These are phyloP conservation scores for Nomada fucata DNA, from an alignment of 2,888 invertebrate genomes.

Conservation along the genomic window DNA sequence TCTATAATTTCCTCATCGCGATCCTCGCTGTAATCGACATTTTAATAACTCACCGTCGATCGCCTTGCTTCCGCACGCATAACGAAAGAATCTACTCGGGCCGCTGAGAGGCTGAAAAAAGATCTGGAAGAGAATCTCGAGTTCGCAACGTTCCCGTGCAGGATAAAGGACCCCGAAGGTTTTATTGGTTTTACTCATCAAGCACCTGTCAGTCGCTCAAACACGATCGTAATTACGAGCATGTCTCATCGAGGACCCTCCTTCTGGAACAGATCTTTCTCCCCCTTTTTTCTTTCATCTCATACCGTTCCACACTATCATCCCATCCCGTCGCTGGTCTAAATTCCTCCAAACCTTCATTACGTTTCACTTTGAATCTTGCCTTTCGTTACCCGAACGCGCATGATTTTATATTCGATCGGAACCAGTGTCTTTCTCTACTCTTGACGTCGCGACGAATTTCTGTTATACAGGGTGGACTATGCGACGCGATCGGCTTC, in stretches of 20 bases:
- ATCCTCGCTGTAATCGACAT: conserved; percentile 12
- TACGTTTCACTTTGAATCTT: conserved; percentile 55
- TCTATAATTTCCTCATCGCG: not conserved
- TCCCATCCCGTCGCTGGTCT: conserved; percentile 18
- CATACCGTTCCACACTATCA: not conserved
- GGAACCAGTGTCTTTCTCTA: no score
- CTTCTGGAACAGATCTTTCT: conserved; percentile 51
- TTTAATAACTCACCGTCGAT: conserved; percentile 26
- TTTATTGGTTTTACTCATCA: conserved; percentile 66
- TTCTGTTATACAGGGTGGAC: no score
- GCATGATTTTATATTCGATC: not conserved
- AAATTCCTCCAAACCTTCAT: conserved; percentile 60
- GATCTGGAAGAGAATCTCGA: not conserved
- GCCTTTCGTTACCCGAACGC: conserved; percentile 44
- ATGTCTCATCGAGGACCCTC: conserved; percentile 55
- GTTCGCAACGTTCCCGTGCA: not conserved
- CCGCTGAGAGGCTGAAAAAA: not conserved
- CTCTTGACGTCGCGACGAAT: no score
- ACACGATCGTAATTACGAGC: conserved; percentile 62
- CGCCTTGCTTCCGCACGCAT: not conserved
- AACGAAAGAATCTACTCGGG: not conserved
- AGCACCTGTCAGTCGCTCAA: conserved; percentile 61
- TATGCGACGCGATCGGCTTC: no score
- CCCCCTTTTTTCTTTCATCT: not conserved
- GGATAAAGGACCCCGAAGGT: conserved; percentile 19